Percentiles rank a stretch among this genome's conserved stretches.
Evolutionary conservation across 2,888 invertebrate species (phyloP).

Genomic region (Scelioninae gen. 1): DNA sequence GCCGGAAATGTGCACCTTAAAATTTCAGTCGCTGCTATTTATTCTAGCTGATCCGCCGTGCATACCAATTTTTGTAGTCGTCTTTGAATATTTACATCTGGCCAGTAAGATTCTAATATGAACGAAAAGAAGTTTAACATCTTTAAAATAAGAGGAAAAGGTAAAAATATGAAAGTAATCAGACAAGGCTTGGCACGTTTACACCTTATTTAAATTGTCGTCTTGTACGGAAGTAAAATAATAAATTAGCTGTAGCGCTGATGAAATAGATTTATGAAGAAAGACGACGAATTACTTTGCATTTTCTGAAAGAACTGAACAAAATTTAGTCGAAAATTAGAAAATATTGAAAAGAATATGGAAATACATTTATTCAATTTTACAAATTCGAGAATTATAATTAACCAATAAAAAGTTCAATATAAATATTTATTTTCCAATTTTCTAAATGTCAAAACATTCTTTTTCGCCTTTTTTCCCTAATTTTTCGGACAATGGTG

Average conservation of each 20-base stretch:
- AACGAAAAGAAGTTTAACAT: constrained; percentile 54
- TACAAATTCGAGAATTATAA: constrained; percentile 21
- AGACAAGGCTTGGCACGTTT: constrained; percentile 54
- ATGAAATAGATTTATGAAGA: constrained; percentile 46
- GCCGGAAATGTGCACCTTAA: constrained; percentile 70
- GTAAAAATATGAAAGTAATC: constrained; percentile 47
- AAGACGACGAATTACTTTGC: constrained; percentile 13
- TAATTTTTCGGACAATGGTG: neutral
- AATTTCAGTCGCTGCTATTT: constrained; percentile 69
- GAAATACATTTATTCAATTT: constrained; percentile 9
- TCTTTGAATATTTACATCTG: constrained; percentile 68
- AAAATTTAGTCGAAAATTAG: constrained; percentile 4
- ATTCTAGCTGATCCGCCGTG: constrained; percentile 64
- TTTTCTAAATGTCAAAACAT: constrained; percentile 25
- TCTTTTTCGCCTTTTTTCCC: constrained; percentile 1
- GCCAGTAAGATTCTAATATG: constrained; percentile 56
- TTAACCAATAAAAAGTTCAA: neutral
- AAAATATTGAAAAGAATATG: constrained; percentile 3
- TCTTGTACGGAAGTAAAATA: constrained; percentile 46
- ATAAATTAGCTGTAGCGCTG: constrained; percentile 42
- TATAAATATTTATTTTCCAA: constrained; percentile 5
- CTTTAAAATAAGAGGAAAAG: constrained; percentile 31
- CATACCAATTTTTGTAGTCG: constrained; percentile 65
- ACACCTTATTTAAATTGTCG: constrained; percentile 59
- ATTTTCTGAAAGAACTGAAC: constrained; percentile 11